Evolutionary conservation across 2,888 invertebrate genomes (phyloP).

Genomic region (Pomacea canaliculata): DNA sequence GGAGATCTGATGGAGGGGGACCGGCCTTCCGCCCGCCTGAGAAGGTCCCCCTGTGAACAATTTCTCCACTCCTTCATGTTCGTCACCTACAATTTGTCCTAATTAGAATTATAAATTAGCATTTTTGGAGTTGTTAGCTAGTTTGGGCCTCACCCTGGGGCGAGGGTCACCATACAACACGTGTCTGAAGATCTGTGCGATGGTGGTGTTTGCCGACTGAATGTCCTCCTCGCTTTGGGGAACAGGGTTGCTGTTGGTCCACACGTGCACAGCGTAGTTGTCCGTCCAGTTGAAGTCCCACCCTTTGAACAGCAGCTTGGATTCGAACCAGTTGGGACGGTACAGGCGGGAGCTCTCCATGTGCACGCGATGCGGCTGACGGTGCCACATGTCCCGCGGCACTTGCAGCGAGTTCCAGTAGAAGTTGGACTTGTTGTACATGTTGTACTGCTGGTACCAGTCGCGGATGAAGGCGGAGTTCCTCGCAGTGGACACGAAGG

Average conservation of each 20-base stretch:
- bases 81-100: no score
- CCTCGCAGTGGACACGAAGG: slow-evolving; percentile 32
- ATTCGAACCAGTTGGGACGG: slow-evolving; percentile 39
- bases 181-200: slow-evolving; percentile 37
- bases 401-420: slow-evolving; percentile 35
- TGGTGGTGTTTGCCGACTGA: slow-evolving; percentile 33
- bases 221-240: slow-evolving; percentile 29
- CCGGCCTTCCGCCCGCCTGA: no score
- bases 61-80: no score
- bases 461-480: slow-evolving; percentile 30
- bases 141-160: background rate
- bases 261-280: slow-evolving; percentile 38
- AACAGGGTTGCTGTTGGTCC: slow-evolving; percentile 33
- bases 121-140: no score
- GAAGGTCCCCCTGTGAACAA: no score
- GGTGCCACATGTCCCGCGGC: slow-evolving; percentile 30
- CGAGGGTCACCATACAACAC: slow-evolving; percentile 31
- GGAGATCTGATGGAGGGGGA: no score
- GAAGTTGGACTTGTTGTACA: slow-evolving; percentile 26
- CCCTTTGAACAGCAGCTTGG: slow-evolving; percentile 31
- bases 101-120: no score
- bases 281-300: slow-evolving; percentile 35
- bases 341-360: slow-evolving; percentile 34
- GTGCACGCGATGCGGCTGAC: slow-evolving; percentile 28
- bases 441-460: slow-evolving; percentile 36